phyloP scores from a whole-genome alignment of 2,797 vertebrate genomes.

The Pogoniulus pusillus region DNA sequence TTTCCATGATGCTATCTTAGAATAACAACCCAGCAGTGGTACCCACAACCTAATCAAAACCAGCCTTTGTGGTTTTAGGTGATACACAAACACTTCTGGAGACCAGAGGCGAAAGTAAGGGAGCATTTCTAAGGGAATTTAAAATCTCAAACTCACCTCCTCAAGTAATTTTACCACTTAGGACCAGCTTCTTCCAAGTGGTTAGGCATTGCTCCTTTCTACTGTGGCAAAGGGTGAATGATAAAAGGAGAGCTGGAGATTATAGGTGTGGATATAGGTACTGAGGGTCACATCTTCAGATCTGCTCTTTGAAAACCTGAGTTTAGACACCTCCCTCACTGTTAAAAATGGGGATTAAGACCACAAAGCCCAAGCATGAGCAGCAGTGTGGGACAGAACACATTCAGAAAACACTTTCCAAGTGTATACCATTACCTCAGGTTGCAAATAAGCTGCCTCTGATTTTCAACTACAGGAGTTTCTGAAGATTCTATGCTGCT shows the following conservation, averaged over 20 bases:
- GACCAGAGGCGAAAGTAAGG: background rate
- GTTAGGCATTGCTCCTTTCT: background rate
- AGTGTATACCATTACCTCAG: background rate
- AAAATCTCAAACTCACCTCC: background rate
- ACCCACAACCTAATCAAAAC: conserved; percentile 41
- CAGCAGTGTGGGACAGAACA: background rate
- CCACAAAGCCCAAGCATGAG: background rate
- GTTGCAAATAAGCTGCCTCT: background rate
- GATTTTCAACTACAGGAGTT: background rate
- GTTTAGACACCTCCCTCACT: background rate
- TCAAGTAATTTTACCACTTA: background rate
- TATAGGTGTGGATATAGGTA: background rate
- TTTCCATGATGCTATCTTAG: conserved; percentile 54
- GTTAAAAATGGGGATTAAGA: background rate
- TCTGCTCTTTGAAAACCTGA: background rate
- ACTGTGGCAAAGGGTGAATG: background rate
- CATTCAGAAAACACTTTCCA: background rate
- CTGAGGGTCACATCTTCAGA: accelerated
- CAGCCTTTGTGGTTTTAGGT: conserved; percentile 52
- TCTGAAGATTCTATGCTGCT: background rate
- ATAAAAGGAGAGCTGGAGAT: background rate
- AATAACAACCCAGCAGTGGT: conserved; percentile 29
- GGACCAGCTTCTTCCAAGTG: background rate
- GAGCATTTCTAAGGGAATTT: background rate
- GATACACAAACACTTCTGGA: conserved; percentile 8